Evolutionary conservation across 2,888 invertebrate genomes (phyloP), one percentile per base, ranked within the genome.

Genomic region (Ypsolopha scabrella): DNA sequence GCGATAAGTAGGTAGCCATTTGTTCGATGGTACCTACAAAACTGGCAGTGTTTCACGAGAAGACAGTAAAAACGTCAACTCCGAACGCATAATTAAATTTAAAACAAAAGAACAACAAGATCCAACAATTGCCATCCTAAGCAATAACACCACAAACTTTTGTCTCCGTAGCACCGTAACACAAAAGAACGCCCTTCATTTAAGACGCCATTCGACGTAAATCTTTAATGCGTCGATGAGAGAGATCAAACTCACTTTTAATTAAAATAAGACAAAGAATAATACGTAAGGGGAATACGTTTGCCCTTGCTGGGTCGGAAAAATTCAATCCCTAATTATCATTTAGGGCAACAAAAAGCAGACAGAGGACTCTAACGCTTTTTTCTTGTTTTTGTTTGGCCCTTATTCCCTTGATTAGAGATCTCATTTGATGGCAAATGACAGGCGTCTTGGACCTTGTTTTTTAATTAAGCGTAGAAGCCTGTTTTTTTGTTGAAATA

Each of bases 271-370:
- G 48, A 53, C 53, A 53, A 53, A 53, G 53, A 51, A 53, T 52
- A 48, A 51, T 51, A 51, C 44, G 37, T 14, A 33, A 33, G 36
- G 53, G 53, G 43, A 33, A 52, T 36, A 41, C 24, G 9, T 24
- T 24, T 24, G 46, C 34, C 45, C 43, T 38, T 13, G 33, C 56
- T 53, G 48, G 43, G 51, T 44, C 39, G 47, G 52, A 53, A 62
- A 58, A 62, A 63, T 61, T 58, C 58, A 62, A 59, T 61, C 57
- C 58, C 58, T 62, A 63, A 64, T 63, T 62, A 65, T 55, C 62
- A 58, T 62, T 63, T 59, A 51, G 57, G 54, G 52, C 55, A 58
- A 60, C 60, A 60, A 60, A 61, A 14, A 35, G 36, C 14, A 11
- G 43, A 8, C 43, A 11, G 43, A 8, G 6, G 43, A 43, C 43